Evolutionary conservation across 2,113 vertebrate genomes (phyloP).

Genomic region (Cinclus mexicanus): DNA sequence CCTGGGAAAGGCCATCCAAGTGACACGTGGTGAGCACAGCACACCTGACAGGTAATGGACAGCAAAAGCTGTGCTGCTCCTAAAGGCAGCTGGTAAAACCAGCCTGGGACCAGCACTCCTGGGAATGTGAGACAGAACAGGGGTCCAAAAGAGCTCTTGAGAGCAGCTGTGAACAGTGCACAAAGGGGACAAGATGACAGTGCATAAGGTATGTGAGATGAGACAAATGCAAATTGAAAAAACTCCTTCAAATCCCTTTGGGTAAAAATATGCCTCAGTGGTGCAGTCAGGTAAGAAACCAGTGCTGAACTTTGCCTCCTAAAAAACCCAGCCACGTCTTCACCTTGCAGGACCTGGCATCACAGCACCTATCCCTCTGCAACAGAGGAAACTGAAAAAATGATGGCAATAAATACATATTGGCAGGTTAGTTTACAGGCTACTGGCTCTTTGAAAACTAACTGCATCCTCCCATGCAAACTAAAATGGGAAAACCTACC

Average conservation of each 20-base stretch:
- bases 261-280: background rate
- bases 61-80: background rate
- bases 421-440: background rate
- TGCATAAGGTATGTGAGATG: background rate
- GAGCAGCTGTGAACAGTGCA: background rate
- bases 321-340: background rate
- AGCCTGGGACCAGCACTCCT: background rate
- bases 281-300: background rate
- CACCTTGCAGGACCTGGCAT: background rate
- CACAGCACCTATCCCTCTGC: background rate
- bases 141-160: background rate
- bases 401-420: background rate
- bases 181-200: background rate
- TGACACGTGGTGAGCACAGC: background rate
- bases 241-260: background rate
- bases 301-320: background rate
- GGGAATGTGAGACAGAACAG: rapidly evolving
- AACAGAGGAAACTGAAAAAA: background rate
- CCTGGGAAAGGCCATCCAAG: background rate
- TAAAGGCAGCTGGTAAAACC: background rate
- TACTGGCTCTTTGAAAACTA: background rate
- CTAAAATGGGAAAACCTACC: background rate
- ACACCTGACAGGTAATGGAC: rapidly evolving
- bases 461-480: background rate
- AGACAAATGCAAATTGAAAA: background rate